phyloP scores from a whole-genome alignment of 2,797 vertebrate species.

The Eremophila alpestris region DNA sequence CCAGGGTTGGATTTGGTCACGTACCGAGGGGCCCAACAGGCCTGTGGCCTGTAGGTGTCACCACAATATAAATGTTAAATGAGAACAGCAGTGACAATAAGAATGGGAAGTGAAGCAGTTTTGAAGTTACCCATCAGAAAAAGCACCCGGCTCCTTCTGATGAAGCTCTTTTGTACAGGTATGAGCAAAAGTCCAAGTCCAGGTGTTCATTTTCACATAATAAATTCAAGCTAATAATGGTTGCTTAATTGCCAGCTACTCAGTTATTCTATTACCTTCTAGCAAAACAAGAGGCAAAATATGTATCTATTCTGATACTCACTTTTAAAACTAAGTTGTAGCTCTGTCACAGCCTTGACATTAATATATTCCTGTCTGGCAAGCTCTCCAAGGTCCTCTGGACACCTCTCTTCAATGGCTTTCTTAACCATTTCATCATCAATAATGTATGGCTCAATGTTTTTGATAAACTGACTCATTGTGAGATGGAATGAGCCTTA shows the following conservation, averaged over 20 bases:
- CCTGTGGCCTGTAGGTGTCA: constrained; percentile 64
- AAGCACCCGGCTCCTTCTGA: background rate
- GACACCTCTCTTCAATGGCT: constrained; percentile 77
- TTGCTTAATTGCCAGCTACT: background rate
- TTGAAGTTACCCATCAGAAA: background rate
- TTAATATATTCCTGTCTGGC: constrained; percentile 74
- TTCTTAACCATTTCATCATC: constrained; percentile 80
- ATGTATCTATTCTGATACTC: constrained; percentile 31
- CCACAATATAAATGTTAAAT: constrained; percentile 66
- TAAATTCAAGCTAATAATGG: background rate
- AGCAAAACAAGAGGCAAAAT: background rate
- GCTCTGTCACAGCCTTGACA: constrained; percentile 73
- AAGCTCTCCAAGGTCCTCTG: constrained; percentile 65
- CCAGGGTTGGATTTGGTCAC: background rate
- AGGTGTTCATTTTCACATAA: background rate
- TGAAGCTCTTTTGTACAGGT: background rate
- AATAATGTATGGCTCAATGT: constrained; percentile 75
- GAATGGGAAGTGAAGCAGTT: background rate
- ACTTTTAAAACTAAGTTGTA: constrained; percentile 86
- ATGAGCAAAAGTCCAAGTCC: background rate
- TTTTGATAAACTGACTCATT: constrained; percentile 69
- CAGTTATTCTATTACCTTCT: background rate
- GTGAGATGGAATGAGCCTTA: background rate
- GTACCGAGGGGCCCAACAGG: background rate
- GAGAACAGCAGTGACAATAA: background rate